Percentiles rank a stretch among this genome's conserved stretches.
Evolutionary conservation across 2,888 invertebrate species (phyloP).

Genomic region (Coleophora deauratella): DNA sequence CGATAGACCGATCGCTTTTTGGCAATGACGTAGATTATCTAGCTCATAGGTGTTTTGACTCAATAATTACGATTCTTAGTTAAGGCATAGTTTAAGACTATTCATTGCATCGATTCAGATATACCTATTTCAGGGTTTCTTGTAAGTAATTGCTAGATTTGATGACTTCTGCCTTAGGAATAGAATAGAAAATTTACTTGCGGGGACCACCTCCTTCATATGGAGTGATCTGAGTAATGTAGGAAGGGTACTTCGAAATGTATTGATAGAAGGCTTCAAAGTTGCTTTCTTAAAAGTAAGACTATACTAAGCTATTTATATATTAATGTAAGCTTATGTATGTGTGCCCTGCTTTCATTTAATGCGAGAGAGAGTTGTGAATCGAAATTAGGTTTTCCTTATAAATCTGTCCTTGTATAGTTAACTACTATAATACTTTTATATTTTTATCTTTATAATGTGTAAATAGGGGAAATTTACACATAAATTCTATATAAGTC

Average conservation of each 20-base stretch:
- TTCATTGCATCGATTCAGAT: slow-evolving; percentile 26
- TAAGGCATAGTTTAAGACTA: neutral
- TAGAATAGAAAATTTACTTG: slow-evolving; percentile 47
- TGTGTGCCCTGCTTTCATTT: slow-evolving; percentile 34
- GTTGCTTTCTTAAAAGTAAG: slow-evolving; percentile 46
- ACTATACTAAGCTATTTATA: slow-evolving; percentile 55
- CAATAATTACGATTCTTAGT: neutral
- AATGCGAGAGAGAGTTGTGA: slow-evolving; percentile 54
- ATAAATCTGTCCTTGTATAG: slow-evolving; percentile 29
- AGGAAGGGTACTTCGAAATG: slow-evolving; percentile 30
- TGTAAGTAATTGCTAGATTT: slow-evolving; percentile 55
- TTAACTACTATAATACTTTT: slow-evolving; percentile 17
- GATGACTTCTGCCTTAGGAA: slow-evolving; percentile 54
- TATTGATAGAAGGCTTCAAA: slow-evolving; percentile 40
- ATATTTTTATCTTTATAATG: slow-evolving; percentile 33
- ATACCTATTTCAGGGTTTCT: slow-evolving; percentile 35
- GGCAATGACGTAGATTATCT: slow-evolving; percentile 58
- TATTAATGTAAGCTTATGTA: slow-evolving; percentile 40
- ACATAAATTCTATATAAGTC: slow-evolving; percentile 30
- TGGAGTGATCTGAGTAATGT: slow-evolving; percentile 55
- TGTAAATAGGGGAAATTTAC: slow-evolving; percentile 73
- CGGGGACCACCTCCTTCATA: slow-evolving; percentile 61
- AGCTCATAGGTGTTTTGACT: slow-evolving; percentile 48
- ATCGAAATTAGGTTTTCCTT: slow-evolving; percentile 38
- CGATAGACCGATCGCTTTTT: slow-evolving; percentile 57